phyloP scores from a whole-genome alignment of 2,113 vertebrate species.

The Hucho hucho region DNA sequence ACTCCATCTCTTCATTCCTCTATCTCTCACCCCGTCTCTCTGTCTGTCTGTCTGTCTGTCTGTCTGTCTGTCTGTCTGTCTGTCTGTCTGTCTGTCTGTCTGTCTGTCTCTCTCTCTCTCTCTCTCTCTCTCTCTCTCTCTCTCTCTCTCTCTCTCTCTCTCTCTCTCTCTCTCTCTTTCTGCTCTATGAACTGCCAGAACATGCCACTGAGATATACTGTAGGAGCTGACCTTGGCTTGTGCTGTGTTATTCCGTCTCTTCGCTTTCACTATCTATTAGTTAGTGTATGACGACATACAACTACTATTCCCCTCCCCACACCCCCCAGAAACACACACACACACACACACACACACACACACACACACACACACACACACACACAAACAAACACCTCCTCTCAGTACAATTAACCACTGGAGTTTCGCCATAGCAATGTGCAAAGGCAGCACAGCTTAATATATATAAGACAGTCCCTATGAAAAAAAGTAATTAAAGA shows the following conservation, averaged over 20 bases:
- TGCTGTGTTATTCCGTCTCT: constrained; percentile 30
- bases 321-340: constrained; percentile 18
- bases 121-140: too few species aligned
- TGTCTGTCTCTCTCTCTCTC: too few species aligned
- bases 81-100: not conserved
- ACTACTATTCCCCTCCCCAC: not conserved
- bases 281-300: too few species aligned
- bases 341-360: constrained; percentile 1
- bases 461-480: constrained; percentile 72
- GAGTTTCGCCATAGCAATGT: constrained; percentile 86
- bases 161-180: too few species aligned
- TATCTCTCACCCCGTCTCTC: too few species aligned
- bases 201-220: too few species aligned
- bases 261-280: too few species aligned
- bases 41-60: not conserved
- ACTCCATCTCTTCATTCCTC: too few species aligned
- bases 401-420: constrained; percentile 62
- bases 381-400: constrained; percentile 43
- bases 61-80: not conserved
- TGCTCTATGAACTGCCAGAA: too few species aligned
- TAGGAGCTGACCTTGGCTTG: constrained; percentile 21
- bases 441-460: constrained; percentile 68
- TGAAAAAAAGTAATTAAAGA: constrained; percentile 85
- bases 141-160: too few species aligned
- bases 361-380: not conserved